These are phyloP conservation scores for Tautogolabrus adspersus DNA, from an alignment of 2,113 vertebrate species.

Conservation along the genomic window DNA sequence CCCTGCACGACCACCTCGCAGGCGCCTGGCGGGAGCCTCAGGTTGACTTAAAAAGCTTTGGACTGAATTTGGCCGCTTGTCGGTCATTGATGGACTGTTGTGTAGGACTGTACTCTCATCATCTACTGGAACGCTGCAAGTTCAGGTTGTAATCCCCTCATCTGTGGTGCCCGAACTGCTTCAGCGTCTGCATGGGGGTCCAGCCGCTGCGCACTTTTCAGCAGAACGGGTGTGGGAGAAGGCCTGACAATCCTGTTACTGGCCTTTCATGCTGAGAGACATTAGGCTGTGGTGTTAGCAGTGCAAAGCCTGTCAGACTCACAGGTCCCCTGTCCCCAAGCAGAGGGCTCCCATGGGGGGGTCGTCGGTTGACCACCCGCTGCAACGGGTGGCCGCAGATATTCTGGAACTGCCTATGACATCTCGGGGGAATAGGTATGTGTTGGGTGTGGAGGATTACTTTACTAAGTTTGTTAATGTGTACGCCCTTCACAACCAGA, in stretches of 20 bases:
- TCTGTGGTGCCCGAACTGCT: not conserved
- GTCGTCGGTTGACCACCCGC: not conserved
- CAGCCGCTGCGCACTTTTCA: not conserved
- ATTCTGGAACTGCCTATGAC: not conserved
- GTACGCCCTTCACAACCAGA: not conserved
- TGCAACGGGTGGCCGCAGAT: not conserved
- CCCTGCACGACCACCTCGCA: not conserved
- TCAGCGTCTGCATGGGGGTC: not conserved
- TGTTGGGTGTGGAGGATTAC: not conserved
- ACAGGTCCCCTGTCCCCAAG: not conserved
- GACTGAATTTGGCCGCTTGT: no score
- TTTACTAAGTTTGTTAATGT: not conserved
- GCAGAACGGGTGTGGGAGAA: not conserved
- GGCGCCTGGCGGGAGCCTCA: no score
- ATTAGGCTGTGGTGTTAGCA: constrained; percentile 1
- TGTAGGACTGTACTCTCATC: no score
- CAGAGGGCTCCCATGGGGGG: not conserved
- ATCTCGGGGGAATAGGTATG: not conserved
- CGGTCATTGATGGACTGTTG: no score
- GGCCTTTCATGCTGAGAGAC: not conserved
- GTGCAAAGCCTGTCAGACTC: not conserved
- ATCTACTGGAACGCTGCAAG: not conserved
- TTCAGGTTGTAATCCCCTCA: not conserved
- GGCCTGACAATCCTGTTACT: not conserved
- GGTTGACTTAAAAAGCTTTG: no score